These are phyloP conservation scores for Hemithea aestivaria DNA, from an alignment of 2,888 invertebrate genomes.

Conservation along the genomic window DNA sequence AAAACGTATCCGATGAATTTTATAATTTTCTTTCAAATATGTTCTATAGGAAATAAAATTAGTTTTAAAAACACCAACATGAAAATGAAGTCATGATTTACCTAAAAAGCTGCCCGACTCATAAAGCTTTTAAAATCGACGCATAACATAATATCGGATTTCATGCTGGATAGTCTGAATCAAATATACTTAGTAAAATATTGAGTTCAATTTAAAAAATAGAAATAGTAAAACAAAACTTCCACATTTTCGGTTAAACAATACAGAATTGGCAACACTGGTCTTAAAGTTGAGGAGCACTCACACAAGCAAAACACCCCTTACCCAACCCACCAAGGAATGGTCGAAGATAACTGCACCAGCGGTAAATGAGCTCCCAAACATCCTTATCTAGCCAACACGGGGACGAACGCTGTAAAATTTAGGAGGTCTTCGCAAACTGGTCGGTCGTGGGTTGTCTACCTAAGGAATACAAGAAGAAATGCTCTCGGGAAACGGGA, in stretches of 20 bases:
- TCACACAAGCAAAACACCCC: conserved; percentile 50
- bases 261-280: conserved; percentile 9
- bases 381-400: conserved; percentile 26
- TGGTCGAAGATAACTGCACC: conserved; percentile 45
- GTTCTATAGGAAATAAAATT: too few species aligned
- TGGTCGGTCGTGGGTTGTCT: conserved; percentile 45
- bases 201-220: too few species aligned
- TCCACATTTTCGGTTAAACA: background rate
- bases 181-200: too few species aligned
- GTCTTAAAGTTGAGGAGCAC: conserved; percentile 40
- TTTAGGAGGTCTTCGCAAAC: conserved; percentile 47
- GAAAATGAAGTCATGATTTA: too few species aligned
- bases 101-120: too few species aligned
- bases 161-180: too few species aligned
- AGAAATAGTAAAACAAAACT: too few species aligned
- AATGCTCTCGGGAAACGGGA: conserved; percentile 43
- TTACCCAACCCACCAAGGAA: conserved; percentile 45
- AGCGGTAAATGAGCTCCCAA: conserved; percentile 26
- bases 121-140: too few species aligned
- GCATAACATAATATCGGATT: too few species aligned
- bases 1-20: too few species aligned
- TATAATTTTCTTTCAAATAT: too few species aligned
- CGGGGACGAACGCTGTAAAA: conserved; percentile 34
- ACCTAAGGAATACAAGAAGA: conserved; percentile 72
- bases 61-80: too few species aligned